Conservation (phyloP, 2,888 invertebrate species). For the Tridacna crocea region DNA sequence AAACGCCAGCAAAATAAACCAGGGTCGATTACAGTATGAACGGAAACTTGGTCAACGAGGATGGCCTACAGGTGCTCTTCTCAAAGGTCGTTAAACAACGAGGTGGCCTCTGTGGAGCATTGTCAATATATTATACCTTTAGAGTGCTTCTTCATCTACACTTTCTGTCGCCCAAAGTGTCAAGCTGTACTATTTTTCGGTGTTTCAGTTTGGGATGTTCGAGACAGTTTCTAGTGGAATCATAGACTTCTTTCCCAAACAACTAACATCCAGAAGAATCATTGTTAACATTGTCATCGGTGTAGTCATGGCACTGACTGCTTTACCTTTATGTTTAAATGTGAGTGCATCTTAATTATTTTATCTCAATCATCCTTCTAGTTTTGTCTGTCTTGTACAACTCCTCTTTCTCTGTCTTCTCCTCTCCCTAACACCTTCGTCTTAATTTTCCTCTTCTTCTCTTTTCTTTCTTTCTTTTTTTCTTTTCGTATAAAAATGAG, state of each 20-base stretch:
- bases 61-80: too few relatives aligned
- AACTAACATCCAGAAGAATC: slow-evolving; percentile 32
- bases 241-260: slow-evolving; percentile 47
- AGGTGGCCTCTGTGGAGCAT: background rate
- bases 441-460: background rate
- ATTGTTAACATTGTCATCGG: slow-evolving; percentile 46
- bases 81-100: background rate
- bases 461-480: too few relatives aligned
- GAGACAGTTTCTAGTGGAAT: slow-evolving; percentile 53
- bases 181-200: too few relatives aligned
- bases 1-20: too few relatives aligned
- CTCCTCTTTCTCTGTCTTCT: background rate
- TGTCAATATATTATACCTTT: background rate
- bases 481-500: too few relatives aligned
- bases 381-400: background rate
- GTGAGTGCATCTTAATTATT: slow-evolving; percentile 38
- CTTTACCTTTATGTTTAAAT: slow-evolving; percentile 42
- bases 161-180: too few relatives aligned
- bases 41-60: too few relatives aligned
- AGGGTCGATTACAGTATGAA: too few relatives aligned
- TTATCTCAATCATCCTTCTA: background rate
- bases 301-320: slow-evolving; percentile 23
- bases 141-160: too few relatives aligned
- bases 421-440: too few relatives aligned
- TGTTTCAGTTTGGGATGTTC: slow-evolving; percentile 52